Base-by-base conservation (phyloP, 2,888 invertebrate genomes). In the Choreutis nemorana region DNA sequence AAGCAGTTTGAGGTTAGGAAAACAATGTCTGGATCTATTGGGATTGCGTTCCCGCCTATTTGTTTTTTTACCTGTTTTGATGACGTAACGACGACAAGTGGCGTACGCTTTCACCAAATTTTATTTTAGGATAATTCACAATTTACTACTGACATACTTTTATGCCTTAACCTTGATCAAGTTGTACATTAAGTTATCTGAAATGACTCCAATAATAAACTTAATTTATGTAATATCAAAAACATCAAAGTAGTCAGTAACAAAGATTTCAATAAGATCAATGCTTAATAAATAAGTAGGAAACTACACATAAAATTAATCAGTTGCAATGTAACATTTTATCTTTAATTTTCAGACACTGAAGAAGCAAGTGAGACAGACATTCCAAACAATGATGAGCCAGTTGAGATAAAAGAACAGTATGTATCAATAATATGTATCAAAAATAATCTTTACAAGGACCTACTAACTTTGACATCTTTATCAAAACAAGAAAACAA, bases 291-390 rank as follows among this genome's bases (percentile, higher is more conserved):
- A n/a, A n/a, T n/a, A n/a, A n/a, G n/a, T n/a, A n/a, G n/a, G n/a
- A n/a, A n/a, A n/a, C n/a, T n/a, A n/a, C n/a, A n/a, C n/a, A n/a
- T n/a, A n/a, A n/a, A n/a, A n/a, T n/a, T n/a, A n/a, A n/a, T n/a
- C 7, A 21, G 4, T 21, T 3, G 7, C 2, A 21, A 21, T 2
- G 2, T 10, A 6, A 21, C 11, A 10, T 21, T 10, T 7, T 21
- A 21, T 10, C n/a, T 21, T 4, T 11, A 13, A 21, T 28, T 53
- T 53, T 29, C 47, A 89, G 96, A 96, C 61, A 97, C 97, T 0
- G 97, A 96, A 68, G 97, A 97, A 78, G 96, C 96, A 0, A 95
- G 95, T 66, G 97, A 97, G 68, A 92, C 94, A n/a, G 96, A 96
- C 46, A 86, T 89, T 70, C 88, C 90, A 22, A 87, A 89, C 51